A percentile compares a stretch with the other conserved stretches of the same genome.
Conservation (phyloP, 2,113 vertebrate species). For the human region GRCh38 chr13:56305501-56306000, state of each 20-base stretch:
- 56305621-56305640: background rate
- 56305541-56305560: background rate
- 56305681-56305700: background rate
- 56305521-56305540: background rate
- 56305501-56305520: background rate
- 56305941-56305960: conserved; percentile 37
- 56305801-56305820: background rate
- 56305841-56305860: conserved; percentile 19
- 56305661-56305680: background rate
- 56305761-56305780: background rate
- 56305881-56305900: conserved; percentile 43
- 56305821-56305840: conserved; percentile 23
- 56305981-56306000: conserved; percentile 47
- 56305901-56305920: conserved; percentile 40
- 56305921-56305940: background rate
- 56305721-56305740: background rate
- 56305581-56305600: background rate
- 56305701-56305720: background rate
- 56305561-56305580: background rate
- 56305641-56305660: background rate
- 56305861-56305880: conserved; percentile 9
- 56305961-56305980: conserved; percentile 50
- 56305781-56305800: background rate
- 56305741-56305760: background rate
- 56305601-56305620: background rate